Base-by-base conservation (phyloP, 2,888 invertebrate species). In the Toxonevra muliebris region DNA sequence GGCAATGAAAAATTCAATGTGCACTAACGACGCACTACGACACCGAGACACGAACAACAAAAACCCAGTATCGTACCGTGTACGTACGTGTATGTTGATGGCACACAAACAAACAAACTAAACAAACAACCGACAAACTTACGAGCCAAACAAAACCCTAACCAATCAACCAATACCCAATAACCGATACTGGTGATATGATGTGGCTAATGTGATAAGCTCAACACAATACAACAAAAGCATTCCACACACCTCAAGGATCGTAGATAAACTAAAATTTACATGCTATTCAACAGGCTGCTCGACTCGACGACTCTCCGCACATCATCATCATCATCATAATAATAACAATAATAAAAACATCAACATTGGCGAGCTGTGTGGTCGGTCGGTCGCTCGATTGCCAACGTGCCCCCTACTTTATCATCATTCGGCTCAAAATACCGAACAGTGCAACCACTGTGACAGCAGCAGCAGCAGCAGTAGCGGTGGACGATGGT, bases 191-290 rank as follows among this genome's bases (percentile, higher is more conserved):
- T 68, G 61, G 64, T 41, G 59, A 48, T 57, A 19, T 17, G 30
- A 30, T 12, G 45, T 43, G 45, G 65, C 45, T 58, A 62, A 66
- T 69, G 61, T 66, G n/a, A 30, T 30, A 30, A 30, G 30, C 30
- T 4, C 30, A 30, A 7, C 30, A 61, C 45, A 50, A 50, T 50
- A 52, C 9, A 61, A 30, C 30, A 30, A 30, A 30, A 30, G 30
- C 30, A 70, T 69, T 76, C 77, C 74, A 78, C 75, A 74, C 79
- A 71, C 67, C 71, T 75, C 74, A 76, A 79, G 77, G 76, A 76
- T 76, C 76, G 75, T 76, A 76, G 76, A 76, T 73, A 73, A 75
- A 80, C 79, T 80, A 74, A 80, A 75, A 71, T 69, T 73, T 72
- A 58, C 65, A 59, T 61, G 65, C 54, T 76, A 75, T 75, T 75